Evolutionary conservation across 1,140 invertebrate genomes (phyloP).

Genomic region (Drosophila leontia): DNA sequence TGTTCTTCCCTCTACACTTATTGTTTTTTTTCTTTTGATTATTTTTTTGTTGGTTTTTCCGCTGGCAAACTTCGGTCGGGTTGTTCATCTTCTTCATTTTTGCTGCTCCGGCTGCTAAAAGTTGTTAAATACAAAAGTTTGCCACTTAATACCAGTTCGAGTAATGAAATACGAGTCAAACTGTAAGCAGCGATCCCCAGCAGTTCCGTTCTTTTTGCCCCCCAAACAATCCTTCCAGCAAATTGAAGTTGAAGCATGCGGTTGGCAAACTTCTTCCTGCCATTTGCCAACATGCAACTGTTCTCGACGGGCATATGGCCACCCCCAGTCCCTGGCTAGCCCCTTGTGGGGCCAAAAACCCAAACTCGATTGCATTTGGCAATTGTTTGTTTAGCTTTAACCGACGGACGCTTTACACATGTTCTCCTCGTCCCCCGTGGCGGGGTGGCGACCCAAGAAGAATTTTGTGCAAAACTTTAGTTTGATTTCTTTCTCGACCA

Average conservation of each 20-base stretch:
- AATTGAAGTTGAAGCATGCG: slow-evolving; percentile 82
- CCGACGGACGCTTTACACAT: slow-evolving; percentile 69
- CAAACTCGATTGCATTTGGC: slow-evolving; percentile 61
- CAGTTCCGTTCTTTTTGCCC: background rate
- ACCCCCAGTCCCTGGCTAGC: background rate
- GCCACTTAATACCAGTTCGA: slow-evolving; percentile 83
- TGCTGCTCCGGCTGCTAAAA: slow-evolving; percentile 73
- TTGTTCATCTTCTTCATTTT: slow-evolving; percentile 68
- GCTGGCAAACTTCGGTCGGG: slow-evolving; percentile 56
- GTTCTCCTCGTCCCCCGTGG: slow-evolving; percentile 28
- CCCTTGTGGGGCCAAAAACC: slow-evolving; percentile 18
- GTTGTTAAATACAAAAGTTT: slow-evolving; percentile 83
- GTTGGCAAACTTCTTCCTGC: slow-evolving; percentile 70
- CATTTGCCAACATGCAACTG: slow-evolving; percentile 73
- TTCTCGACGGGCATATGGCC: slow-evolving; percentile 27
- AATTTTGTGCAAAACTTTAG: slow-evolving; percentile 54
- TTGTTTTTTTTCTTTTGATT: slow-evolving; percentile 12
- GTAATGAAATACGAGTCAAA: slow-evolving; percentile 81
- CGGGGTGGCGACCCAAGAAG: slow-evolving; percentile 28
- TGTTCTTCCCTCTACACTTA: slow-evolving; percentile 33
- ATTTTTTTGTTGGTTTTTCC: slow-evolving; percentile 39
- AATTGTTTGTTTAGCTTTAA: slow-evolving; percentile 79
- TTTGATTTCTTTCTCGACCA: slow-evolving; percentile 71
- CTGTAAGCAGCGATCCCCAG: slow-evolving; percentile 31
- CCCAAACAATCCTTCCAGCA: slow-evolving; percentile 44